phyloP scores from a whole-genome alignment of 2,797 vertebrate genomes.

The Phaenicophaeus curvirostris region DNA sequence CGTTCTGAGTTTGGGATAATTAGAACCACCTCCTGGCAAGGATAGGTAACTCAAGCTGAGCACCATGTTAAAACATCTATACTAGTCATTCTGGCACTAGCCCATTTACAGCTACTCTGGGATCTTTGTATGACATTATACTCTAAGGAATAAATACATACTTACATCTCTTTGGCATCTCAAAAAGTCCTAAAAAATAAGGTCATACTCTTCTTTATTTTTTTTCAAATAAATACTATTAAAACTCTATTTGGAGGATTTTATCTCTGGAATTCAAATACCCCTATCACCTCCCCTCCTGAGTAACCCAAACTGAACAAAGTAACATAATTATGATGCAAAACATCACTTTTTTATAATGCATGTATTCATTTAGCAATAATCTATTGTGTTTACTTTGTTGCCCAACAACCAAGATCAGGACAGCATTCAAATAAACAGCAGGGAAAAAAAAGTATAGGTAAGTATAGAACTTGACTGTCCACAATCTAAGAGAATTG shows the following conservation, averaged over 20 bases:
- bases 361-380: neutral
- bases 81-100: neutral
- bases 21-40: neutral
- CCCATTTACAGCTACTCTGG: neutral
- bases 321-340: neutral
- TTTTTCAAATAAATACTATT: neutral
- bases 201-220: neutral
- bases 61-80: neutral
- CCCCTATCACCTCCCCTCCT: rapidly evolving
- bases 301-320: neutral
- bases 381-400: neutral
- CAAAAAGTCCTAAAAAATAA: neutral
- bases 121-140: neutral
- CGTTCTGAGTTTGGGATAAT: neutral
- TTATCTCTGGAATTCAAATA: neutral
- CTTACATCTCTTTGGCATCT: neutral
- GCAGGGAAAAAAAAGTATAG: neutral
- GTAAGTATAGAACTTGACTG: neutral
- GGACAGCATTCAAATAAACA: neutral
- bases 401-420: neutral
- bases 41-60: neutral
- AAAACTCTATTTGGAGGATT: neutral
- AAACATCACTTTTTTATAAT: neutral
- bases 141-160: neutral
- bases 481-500: neutral